Conservation (phyloP, 2,797 vertebrate genomes). For the Enteromius afrohamiltoni region DNA sequence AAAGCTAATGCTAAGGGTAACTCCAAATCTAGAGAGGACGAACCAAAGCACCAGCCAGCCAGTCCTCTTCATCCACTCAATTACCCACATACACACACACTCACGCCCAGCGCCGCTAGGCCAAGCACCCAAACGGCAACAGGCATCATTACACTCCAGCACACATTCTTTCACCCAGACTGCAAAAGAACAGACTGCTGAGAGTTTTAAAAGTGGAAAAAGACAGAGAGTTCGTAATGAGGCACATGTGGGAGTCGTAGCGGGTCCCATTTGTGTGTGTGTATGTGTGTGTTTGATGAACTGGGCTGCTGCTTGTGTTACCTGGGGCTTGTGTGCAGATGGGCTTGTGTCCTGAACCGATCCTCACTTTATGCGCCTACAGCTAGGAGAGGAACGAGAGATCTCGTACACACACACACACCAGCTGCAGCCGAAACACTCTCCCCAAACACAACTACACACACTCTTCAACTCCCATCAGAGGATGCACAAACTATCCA, state of each 20-base stretch:
- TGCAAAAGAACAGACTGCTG: conserved; percentile 51
- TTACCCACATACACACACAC: conserved; percentile 50
- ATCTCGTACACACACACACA: conserved; percentile 27
- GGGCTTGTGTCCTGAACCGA: conserved; percentile 70
- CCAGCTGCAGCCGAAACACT: conserved; percentile 38
- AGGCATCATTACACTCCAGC: conserved; percentile 58
- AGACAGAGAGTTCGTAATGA: conserved; percentile 58
- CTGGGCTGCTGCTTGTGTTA: conserved; percentile 70
- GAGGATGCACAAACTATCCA: conserved; percentile 35
- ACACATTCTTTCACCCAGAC: conserved; percentile 50
- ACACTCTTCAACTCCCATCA: conserved; percentile 26
- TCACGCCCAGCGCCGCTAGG: conserved; percentile 26
- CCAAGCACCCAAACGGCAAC: conserved; percentile 49
- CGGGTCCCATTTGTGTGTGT: conserved; percentile 48
- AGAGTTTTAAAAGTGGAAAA: conserved; percentile 58
- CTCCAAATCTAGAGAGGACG: conserved; percentile 58
- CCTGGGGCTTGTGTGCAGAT: conserved; percentile 81
- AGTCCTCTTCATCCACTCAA: conserved; percentile 61
- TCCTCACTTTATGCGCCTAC: conserved; percentile 65
- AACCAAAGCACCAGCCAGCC: conserved; percentile 52
- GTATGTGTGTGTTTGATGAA: conserved; percentile 63
- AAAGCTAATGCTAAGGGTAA: conserved; percentile 58
- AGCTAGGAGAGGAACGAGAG: conserved; percentile 50
- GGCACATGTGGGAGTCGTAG: conserved; percentile 58
- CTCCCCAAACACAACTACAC: conserved; percentile 43